phyloP scores from a whole-genome alignment of 23 tunicate genomes.

The Corella eumyota region DNA sequence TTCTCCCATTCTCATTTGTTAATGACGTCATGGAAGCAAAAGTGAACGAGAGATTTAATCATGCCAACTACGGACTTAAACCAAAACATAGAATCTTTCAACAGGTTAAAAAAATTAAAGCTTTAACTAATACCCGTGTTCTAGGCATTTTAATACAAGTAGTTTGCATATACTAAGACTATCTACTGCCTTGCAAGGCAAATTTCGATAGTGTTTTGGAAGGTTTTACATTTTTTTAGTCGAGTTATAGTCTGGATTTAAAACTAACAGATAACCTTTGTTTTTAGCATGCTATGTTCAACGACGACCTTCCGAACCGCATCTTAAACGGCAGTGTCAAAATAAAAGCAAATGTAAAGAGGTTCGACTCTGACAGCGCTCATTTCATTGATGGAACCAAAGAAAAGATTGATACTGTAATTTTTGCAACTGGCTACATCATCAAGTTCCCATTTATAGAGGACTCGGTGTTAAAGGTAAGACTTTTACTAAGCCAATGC shows the following conservation, averaged over 20 bases:
- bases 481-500: neutral
- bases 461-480: constrained; percentile 43
- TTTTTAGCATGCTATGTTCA: constrained; percentile 49
- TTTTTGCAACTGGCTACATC: constrained; percentile 67
- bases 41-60: constrained; percentile 30
- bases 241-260: neutral
- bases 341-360: constrained; percentile 29
- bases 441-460: constrained; percentile 49
- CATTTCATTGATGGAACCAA: constrained; percentile 58
- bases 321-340: constrained; percentile 38
- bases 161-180: no score
- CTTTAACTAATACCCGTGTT: no score
- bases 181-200: no score
- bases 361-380: constrained; percentile 31
- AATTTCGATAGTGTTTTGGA: neutral
- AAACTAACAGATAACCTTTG: neutral
- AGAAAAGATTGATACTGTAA: constrained; percentile 49
- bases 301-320: constrained; percentile 45
- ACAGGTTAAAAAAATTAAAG: constrained; percentile 18
- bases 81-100: constrained; percentile 54
- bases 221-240: neutral
- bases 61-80: constrained; percentile 59
- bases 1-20: neutral
- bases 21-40: neutral
- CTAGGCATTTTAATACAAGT: no score